Percentiles rank a stretch among this genome's conserved stretches.
These are phyloP conservation scores for Orycteropus afer DNA, from an alignment of 2,113 vertebrate genomes.

Conservation along the genomic window DNA sequence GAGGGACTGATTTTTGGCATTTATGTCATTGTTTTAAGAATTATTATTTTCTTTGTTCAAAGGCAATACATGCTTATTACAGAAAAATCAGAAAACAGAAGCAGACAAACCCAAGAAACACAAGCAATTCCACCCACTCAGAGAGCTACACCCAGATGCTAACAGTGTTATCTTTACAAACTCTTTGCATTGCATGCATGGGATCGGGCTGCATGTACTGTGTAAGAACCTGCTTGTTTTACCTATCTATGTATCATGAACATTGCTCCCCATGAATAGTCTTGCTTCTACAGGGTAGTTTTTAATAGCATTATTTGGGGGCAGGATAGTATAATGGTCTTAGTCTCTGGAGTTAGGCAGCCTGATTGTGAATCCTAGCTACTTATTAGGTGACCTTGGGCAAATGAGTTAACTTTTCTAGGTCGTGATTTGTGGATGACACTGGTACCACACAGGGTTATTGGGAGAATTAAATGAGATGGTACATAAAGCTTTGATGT, in stretches of 20 bases:
- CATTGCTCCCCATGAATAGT: background rate
- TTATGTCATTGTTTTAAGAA: background rate
- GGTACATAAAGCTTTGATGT: background rate
- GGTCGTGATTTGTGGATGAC: background rate
- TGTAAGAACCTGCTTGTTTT: background rate
- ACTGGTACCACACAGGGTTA: background rate
- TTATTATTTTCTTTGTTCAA: background rate
- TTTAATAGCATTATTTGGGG: background rate
- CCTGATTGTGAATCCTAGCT: background rate
- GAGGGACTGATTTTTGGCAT: background rate
- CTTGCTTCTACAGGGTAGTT: background rate
- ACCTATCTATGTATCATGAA: background rate
- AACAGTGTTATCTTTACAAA: background rate
- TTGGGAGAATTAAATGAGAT: background rate
- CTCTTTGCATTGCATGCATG: too few relatives aligned
- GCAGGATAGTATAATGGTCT: background rate
- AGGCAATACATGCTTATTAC: background rate
- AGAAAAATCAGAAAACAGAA: constrained; percentile 29
- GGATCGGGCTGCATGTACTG: background rate
- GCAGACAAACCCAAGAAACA: background rate
- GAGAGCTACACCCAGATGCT: background rate
- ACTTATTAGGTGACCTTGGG: background rate
- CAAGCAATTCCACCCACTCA: background rate
- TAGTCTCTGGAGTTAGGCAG: background rate
- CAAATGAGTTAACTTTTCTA: background rate